Evolutionary conservation across 2,797 vertebrate genomes (phyloP).

Genomic region (Microcaecilia unicolor): DNA sequence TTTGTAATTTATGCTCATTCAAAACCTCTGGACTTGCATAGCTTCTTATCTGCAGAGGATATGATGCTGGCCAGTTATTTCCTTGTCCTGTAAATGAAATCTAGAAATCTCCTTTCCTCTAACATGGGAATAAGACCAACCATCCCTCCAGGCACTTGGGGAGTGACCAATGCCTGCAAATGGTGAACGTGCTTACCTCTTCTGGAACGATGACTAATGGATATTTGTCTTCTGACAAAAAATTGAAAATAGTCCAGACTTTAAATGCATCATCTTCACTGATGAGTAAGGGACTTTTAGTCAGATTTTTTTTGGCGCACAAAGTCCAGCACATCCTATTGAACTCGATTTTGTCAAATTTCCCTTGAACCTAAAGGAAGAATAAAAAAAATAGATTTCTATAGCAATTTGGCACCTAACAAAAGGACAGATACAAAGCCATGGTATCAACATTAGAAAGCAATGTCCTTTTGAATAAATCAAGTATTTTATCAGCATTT

Average conservation of each 20-base stretch:
- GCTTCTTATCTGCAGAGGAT: neutral
- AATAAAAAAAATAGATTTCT: slow-evolving; percentile 12
- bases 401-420: no score
- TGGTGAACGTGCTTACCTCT: slow-evolving; percentile 66
- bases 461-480: no score
- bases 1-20: no score
- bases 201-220: slow-evolving; percentile 84
- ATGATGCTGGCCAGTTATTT: neutral
- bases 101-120: no score
- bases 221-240: slow-evolving; percentile 90
- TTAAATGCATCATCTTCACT: slow-evolving; percentile 86
- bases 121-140: no score
- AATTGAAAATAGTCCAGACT: slow-evolving; percentile 97
- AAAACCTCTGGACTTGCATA: neutral
- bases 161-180: neutral
- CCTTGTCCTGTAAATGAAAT: neutral
- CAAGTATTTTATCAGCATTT: no score
- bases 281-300: slow-evolving; percentile 65
- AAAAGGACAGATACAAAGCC: no score
- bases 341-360: slow-evolving; percentile 87
- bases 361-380: slow-evolving; percentile 69
- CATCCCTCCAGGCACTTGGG: no score
- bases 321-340: slow-evolving; percentile 96
- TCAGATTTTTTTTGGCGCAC: slow-evolving; percentile 84
- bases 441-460: no score